Percentiles rank a stretch among this genome's conserved stretches.
phyloP scores from a whole-genome alignment of 2,797 vertebrate species.

The Petrocephalus schoutedeni region DNA sequence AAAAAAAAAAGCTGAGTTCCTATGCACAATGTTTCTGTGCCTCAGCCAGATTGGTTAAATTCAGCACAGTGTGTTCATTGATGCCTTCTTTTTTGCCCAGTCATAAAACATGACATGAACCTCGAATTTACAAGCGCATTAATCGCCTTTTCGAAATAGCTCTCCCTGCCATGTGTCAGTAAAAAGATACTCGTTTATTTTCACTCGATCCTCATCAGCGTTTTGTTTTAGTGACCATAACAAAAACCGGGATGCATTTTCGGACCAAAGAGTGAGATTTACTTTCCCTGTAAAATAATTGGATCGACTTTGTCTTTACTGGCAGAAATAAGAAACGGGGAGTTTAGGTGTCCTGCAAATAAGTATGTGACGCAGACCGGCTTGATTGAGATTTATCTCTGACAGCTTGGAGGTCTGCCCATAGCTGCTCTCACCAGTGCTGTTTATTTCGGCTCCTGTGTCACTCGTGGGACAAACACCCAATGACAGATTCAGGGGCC shows the following conservation, averaged over 20 bases:
- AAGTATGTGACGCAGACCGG: background rate
- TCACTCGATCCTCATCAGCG: background rate
- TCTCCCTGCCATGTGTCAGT: conserved; percentile 17
- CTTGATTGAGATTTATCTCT: conserved; percentile 21
- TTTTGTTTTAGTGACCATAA: background rate
- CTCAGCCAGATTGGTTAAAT: conserved; percentile 17
- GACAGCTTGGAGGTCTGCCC: background rate
- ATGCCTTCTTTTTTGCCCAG: conserved; percentile 17
- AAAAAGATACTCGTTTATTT: conserved; percentile 11
- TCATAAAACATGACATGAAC: conserved; percentile 25
- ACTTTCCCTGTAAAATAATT: conserved; percentile 12
- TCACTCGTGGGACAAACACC: background rate
- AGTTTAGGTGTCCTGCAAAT: background rate
- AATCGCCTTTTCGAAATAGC: conserved; percentile 30
- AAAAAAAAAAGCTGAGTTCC: background rate
- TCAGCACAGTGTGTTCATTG: background rate
- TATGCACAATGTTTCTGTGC: conserved; percentile 8
- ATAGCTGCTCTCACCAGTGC: background rate
- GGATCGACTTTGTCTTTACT: conserved; percentile 5
- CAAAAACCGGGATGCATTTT: background rate
- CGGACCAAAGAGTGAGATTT: background rate
- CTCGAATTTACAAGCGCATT: conserved; percentile 23
- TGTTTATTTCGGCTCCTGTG: background rate
- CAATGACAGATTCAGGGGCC: background rate
- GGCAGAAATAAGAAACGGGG: background rate